Evolutionary conservation across 37 sponge, comb jelly and placozoan species (phyloP).

Genomic region (Spongilla lacustris): DNA sequence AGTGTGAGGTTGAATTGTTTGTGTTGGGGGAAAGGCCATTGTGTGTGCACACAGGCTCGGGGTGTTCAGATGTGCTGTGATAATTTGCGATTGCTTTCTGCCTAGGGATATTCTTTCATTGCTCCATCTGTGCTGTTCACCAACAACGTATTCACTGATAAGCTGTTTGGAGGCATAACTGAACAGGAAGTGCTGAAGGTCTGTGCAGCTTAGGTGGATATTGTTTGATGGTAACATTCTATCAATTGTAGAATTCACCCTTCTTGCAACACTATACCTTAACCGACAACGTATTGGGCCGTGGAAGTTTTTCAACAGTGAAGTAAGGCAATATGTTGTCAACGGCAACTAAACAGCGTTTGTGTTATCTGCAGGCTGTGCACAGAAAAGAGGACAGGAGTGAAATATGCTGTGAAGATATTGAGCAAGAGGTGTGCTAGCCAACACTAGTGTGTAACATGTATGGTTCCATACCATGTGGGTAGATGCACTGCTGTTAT

Average conservation of each 20-base stretch:
- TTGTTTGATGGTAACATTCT: not conserved
- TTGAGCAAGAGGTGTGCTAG: conserved; percentile 78
- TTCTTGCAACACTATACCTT: conserved; percentile 82
- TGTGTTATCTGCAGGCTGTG: conserved; percentile 67
- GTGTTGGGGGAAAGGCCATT: not conserved
- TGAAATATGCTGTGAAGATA: conserved; percentile 95
- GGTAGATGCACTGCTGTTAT: too few species aligned
- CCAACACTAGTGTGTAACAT: not conserved
- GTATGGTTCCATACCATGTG: not conserved
- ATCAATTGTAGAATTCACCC: conserved; percentile 60
- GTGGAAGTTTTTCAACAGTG: conserved; percentile 87
- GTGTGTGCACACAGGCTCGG: not conserved
- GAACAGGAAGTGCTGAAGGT: conserved; percentile 21
- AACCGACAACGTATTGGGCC: conserved; percentile 69
- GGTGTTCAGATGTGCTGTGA: not conserved
- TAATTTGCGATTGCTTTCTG: not conserved
- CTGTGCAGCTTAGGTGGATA: not conserved
- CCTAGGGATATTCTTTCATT: conserved; percentile 94
- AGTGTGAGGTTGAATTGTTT: not conserved
- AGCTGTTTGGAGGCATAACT: conserved; percentile 6
- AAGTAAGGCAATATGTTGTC: conserved; percentile 26
- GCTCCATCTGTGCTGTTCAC: conserved; percentile 88
- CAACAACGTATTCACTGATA: conserved; percentile 59
- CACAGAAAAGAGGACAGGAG: conserved; percentile 69
- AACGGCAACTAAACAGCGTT: too few species aligned